Base-by-base conservation (phyloP, 2,888 invertebrate genomes). In the Metellina segmentata region DNA sequence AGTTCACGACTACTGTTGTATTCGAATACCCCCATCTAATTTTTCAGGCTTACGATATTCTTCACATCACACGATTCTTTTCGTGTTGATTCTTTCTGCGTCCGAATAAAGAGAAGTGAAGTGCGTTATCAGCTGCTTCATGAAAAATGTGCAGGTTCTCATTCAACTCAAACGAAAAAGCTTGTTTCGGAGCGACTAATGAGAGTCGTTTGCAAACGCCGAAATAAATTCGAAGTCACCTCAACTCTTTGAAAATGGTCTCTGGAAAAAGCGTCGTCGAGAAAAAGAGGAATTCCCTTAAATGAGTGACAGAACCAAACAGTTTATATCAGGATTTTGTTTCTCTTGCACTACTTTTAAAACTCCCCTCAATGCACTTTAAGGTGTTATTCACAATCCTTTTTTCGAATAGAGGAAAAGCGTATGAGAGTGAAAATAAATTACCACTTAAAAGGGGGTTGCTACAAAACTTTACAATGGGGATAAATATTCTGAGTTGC, bases 131-230 rank as follows among this genome's bases (percentile, higher is more conserved):
- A 34, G 16, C 79, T 16, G 34, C 16, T 77, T n/a, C 19, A 20
- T 11, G 79, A 61, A 2, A 61, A 61, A 61, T 8, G 34, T 34
- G 20, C 16, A 79, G 20, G 20, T 79, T 53, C 34, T 16, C 61
- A 61, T 7, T 61, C 61, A 16, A 13, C 79, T 9, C 8, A 19
- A 61, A 81, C 20, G 81, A 81, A 48, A 70, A 20, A n/a, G 53
- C 83, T 74, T 74, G 72, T 83, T 83, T 81, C 20, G 72, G 7
- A 6, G 52, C n/a, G 74, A 83, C 74, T 83, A 83, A 83, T 83
- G 74, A 83, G 34, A 20, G 34, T 52, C 53, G 52, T 83, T 83
- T 83, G 79, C 20, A 34, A n/a, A 34, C 51, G 20, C 74, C 51
- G 74, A 19, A 74, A 72, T 53, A 83, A 83, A 83, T 82, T 34